Conservation (phyloP, 2,888 invertebrate species). For the Ochropleura plecta region DNA sequence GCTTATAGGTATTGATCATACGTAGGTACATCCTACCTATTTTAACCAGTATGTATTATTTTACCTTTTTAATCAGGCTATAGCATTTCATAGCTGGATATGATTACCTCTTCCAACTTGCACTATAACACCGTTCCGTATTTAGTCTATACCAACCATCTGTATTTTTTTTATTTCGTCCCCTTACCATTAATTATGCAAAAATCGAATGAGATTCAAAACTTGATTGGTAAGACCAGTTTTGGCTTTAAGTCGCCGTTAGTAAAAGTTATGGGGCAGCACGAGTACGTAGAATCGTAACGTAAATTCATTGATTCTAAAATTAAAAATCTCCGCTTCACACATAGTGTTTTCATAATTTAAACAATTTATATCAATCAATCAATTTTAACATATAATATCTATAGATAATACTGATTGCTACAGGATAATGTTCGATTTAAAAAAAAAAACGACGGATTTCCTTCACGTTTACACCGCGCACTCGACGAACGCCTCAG, state of each 20-base stretch:
- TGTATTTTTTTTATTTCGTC: background rate
- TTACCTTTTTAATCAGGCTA: background rate
- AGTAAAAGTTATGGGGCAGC: slow-evolving; percentile 45
- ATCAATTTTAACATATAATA: too few relatives aligned
- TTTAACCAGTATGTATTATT: background rate
- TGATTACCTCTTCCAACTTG: background rate
- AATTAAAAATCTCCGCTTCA: too few relatives aligned
- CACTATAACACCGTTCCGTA: background rate
- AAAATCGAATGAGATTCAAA: background rate
- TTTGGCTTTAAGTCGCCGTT: slow-evolving; percentile 21
- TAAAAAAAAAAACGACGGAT: too few relatives aligned
- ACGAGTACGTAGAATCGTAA: too few relatives aligned
- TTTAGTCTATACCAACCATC: background rate
- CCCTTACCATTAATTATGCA: slow-evolving; percentile 11
- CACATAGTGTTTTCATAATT: too few relatives aligned
- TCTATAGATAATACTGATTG: too few relatives aligned
- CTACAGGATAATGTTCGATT: too few relatives aligned
- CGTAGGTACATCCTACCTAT: background rate
- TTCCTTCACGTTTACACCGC: too few relatives aligned
- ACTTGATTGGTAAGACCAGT: slow-evolving; percentile 28
- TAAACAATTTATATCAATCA: too few relatives aligned
- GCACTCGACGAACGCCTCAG: too few relatives aligned
- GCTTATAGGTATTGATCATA: background rate
- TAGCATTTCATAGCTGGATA: background rate
- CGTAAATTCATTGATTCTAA: too few relatives aligned